Base-by-base conservation (phyloP, 2,888 invertebrate genomes). In the Orthosia incerta region DNA sequence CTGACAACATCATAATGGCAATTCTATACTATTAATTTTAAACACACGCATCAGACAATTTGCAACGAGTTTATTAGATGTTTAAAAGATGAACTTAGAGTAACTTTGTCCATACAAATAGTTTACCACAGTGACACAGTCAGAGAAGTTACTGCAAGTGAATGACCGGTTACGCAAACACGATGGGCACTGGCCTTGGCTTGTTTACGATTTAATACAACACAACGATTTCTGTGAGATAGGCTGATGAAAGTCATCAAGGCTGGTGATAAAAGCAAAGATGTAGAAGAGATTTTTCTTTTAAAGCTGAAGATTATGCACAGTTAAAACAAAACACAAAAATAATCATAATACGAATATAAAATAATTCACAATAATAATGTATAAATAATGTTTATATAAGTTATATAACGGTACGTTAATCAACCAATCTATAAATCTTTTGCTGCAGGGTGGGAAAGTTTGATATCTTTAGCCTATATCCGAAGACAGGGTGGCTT, bases 101-200 rank as follows among this genome's bases (percentile, higher is more conserved):
- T 65, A 53, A 55, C 68, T 53, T 62, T 66, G 71, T 67, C 74
- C 77, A 85, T 85, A 74, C 71, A 74, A 85, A 85, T 85, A n/a
- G 70, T 70, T 67, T 57, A 64, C 68, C 80, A 71, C 61, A 73
- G 74, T 83, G 83, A 79, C 85, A 85, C 72, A 79, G 77, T 83
- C 70, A 68, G 73, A 79, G 65, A 71, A 59, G 67, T 74, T 45
- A 74, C 71, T 59, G 13, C 57, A 65, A 81, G 88, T 86, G 81
- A 88, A 87, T 85, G 88, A 88, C 87, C 88, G 85, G 66, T 86
- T 87, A 80, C 87, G 86, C 82, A 86, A 86, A 76, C 66, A 46
- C 69, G 60, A 68, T 65, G 74, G 75, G 63, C 69, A 59, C 56
- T 82, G 85, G 82, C 88, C 88, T 88, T 88, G 88, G 80, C 78